These are phyloP conservation scores for Rutpela maculata DNA, from an alignment of 2,888 invertebrate genomes.

Conservation along the genomic window DNA sequence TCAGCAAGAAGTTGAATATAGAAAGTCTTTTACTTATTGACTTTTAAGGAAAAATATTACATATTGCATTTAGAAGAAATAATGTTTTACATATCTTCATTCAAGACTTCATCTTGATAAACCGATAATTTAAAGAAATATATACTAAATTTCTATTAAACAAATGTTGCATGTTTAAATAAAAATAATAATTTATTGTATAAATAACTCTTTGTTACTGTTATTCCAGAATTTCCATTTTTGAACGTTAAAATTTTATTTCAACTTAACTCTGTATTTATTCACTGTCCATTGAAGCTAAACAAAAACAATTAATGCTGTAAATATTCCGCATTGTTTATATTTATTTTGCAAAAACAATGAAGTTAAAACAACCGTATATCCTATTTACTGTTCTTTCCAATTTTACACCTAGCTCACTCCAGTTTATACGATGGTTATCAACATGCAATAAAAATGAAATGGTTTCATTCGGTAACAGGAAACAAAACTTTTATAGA, in stretches of 20 bases:
- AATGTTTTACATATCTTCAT: no score
- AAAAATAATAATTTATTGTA: not conserved
- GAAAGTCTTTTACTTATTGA: no score
- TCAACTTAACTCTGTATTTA: slow-evolving; percentile 33
- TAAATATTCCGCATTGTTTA: slow-evolving; percentile 38
- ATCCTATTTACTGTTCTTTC: slow-evolving; percentile 28
- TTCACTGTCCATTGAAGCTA: slow-evolving; percentile 23
- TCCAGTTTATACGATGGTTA: slow-evolving; percentile 25
- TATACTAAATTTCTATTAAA: no score
- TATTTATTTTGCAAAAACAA: slow-evolving; percentile 31
- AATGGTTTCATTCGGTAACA: slow-evolving; percentile 25
- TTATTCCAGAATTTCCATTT: slow-evolving; percentile 18
- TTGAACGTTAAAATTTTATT: slow-evolving; percentile 5
- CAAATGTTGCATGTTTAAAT: not conserved
- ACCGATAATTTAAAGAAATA: no score
- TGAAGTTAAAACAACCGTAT: slow-evolving; percentile 12
- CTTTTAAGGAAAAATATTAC: no score
- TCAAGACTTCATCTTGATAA: no score
- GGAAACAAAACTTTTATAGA: slow-evolving; percentile 20
- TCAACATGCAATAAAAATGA: slow-evolving; percentile 30
- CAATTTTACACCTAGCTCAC: slow-evolving; percentile 35
- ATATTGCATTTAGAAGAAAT: no score
- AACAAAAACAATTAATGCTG: slow-evolving; percentile 33
- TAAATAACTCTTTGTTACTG: slow-evolving; percentile 8
- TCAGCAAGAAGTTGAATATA: no score